A percentile compares a stretch with the other conserved stretches of the same genome.
These are phyloP conservation scores for Rhodeus uyekii DNA, from an alignment of 2,797 vertebrate species.

Conservation along the genomic window DNA sequence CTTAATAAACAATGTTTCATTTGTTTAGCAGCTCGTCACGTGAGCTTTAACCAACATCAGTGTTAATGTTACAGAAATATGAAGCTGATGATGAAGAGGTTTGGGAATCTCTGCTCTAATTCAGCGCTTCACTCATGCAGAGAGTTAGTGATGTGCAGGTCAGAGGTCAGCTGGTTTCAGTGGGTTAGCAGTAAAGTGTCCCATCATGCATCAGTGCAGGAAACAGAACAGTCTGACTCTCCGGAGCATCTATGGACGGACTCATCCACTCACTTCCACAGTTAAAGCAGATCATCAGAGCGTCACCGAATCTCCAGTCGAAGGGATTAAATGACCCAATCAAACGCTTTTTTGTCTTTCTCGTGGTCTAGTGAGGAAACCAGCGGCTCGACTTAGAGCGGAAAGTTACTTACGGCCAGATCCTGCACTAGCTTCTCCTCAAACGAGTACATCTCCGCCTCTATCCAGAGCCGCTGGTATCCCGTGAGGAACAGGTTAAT, in stretches of 20 bases:
- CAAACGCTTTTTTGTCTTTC: neutral
- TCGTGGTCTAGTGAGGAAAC: neutral
- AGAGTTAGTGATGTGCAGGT: neutral
- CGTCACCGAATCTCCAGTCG: too few relatives aligned
- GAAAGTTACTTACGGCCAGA: constrained; percentile 95
- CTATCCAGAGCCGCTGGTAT: constrained; percentile 99
- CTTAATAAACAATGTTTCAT: neutral
- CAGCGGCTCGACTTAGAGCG: neutral
- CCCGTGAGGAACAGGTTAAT: constrained; percentile 99
- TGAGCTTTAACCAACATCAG: neutral
- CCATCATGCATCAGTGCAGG: constrained; percentile 7
- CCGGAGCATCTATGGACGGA: neutral
- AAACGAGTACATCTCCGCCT: constrained; percentile 99
- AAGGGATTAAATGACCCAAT: too few relatives aligned
- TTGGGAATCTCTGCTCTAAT: neutral
- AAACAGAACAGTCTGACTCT: neutral
- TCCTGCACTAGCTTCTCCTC: constrained; percentile 99
- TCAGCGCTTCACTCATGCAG: neutral
- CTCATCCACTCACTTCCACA: too few relatives aligned
- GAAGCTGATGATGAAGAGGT: neutral
- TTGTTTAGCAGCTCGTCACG: neutral
- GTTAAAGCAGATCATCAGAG: too few relatives aligned
- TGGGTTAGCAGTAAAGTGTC: neutral
- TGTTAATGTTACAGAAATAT: too few relatives aligned
- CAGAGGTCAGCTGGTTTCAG: neutral